Base-by-base conservation (phyloP, 2,113 vertebrate species). In the Melanotaenia duboulayi region DNA sequence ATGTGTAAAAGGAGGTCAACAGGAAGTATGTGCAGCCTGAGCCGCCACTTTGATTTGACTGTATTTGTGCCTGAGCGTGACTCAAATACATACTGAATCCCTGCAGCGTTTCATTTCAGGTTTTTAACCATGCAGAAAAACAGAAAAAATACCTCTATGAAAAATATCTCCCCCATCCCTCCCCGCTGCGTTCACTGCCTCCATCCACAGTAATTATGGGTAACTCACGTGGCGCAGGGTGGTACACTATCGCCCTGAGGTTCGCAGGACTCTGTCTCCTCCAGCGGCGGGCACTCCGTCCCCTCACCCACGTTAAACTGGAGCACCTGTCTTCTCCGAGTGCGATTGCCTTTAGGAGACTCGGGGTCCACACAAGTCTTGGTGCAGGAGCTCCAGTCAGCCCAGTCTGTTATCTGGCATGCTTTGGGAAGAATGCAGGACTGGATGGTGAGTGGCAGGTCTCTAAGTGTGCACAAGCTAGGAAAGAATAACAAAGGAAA, bases 381-480 rank as follows among this genome's bases (percentile, higher is more conserved):
- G 50, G 97, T 95, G 87, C 98, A 99, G 2, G 93, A 81, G 4
- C 93, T 92, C 97, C 97, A 99, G 23, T 93, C 92, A 0, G 91
- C 82, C 98, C 98, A 99, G 51, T 98, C 96, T 0, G 94, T 95
- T 64, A 97, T 79, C 77, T 95, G 94, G 81, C 97, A 99, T 74
- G 96, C 96, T 78, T 95, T 97, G 6, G 92, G 90, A 19, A 98
- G 93, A 74, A 97, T 94, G 48, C 98, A 99, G 66, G 97, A 95
- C 89, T 97, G 97, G 92, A 98, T 94, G 0, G 95, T 96, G 77
- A 95, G 84, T 7, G 97, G 97, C 56, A 97, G 76, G 64, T 95
- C 96, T 65, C 97, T 95, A 76, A 94, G 94, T 7, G 90, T 85
- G 81, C 98, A 99, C 80, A 96, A 93, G 87, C 98, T 99, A 28